Base-by-base conservation (phyloP, 1,140 invertebrate species). In the Ylistrum balloti region DNA sequence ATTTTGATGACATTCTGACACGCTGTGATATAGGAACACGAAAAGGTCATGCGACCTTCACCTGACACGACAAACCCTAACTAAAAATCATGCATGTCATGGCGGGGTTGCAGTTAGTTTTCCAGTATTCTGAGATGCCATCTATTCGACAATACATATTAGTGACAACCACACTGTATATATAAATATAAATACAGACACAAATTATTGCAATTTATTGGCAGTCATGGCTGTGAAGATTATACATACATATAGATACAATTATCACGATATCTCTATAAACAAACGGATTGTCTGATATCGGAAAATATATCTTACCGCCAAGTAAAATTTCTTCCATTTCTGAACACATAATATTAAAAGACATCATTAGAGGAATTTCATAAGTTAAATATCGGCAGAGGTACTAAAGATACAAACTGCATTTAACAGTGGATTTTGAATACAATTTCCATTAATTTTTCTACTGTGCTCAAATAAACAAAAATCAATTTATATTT, bases 271-370 rank as follows among this genome's bases (percentile, higher is more conserved):
- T 74, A 74, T 74, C 56, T 28, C 56, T 74, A n/a, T n/a, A 74
- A 5, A 7, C 56, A 74, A 74, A 74, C 1, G 0, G 22, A 74
- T 74, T n/a, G 13, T 74, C 22, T 74, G 56, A 74, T 74, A 22
- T 74, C 5, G 28, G 15, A 74, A 74, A 74, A 28, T n/a, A 28
- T 28, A 74, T 74, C 56, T 74, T 74, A 74, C 56, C 56, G 56
- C 56, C 56, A 74, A 5, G 56, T 74, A 74, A 74, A 28, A 74
- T 74, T 74, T 74, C 56, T 74, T 74, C 56, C 56, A 74, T 74
- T 28, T 74, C 56, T 74, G n/a, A 74, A 74, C 56, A 74, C 56
- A 28, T n/a, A 28, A 74, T 28, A 74, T n/a, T 11, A 74, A 74
- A n/a, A 74, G 56, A 74, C 22, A 74, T 28, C 17, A 17, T 74